Evolutionary conservation across 1,140 invertebrate species (phyloP), one percentile per base, ranked within the genome.

Genomic region (Leptopilina clavipes): DNA sequence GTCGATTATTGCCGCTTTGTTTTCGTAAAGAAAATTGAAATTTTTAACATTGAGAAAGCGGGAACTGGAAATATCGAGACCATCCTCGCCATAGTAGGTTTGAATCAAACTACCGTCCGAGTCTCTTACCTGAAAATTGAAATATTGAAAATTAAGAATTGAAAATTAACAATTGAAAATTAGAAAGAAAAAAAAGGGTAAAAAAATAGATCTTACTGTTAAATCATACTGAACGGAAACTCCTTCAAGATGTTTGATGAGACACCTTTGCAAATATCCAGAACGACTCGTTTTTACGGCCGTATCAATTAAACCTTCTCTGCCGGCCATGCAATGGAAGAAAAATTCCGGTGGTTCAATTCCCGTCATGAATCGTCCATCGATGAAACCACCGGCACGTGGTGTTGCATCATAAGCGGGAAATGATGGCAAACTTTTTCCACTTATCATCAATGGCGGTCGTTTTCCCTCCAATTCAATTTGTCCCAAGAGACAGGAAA

Each of bases 241-340:
- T 11, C 98, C 98, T 92, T 99, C 99, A 25, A 99, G 91, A 92
- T 99, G 97, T 91, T 99, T 99, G 17, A 99, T 97, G 0, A 99
- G 91, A 92, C 98, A 99, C 76, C 99, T 92, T 90, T 99, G 99
- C 72, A 99, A 92, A 89, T 99, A 99, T 82, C 99, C 99, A 85
- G 97, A 98, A 80, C 98, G 93, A 91, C 97, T 98, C 8, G 99
- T 99, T 91, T 96, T 96, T 0, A 96, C 95, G 77, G 95, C 95
- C 9, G 95, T 96, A 93, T 96, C 95, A 83, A 96, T 95, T 1
- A 96, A 91, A 91, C 95, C 95, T 93, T 99, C 99, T 90, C 99
- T 93, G 78, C 99, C 99, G 72, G 99, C 99, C 98, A 99, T 99
- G 87, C 98, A 99, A 93, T 99, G 98, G 90, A 99, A 99, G 90